phyloP scores from a whole-genome alignment of 2,888 invertebrate species.

The Thysanoteuthis rhombus region DNA sequence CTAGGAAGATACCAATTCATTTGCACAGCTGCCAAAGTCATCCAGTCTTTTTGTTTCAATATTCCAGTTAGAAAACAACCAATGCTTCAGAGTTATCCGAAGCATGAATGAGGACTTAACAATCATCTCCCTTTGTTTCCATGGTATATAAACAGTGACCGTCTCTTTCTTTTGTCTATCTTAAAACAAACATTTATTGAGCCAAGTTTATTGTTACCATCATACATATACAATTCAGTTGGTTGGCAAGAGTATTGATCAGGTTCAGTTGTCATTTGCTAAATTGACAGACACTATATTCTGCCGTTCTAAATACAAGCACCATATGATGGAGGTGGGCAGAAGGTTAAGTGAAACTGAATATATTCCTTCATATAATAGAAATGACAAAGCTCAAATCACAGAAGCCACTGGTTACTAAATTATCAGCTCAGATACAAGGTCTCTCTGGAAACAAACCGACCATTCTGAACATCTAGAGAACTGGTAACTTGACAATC shows the following conservation, averaged over 20 bases:
- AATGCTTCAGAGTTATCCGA: background rate
- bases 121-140: background rate
- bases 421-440: background rate
- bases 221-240: background rate
- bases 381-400: no score
- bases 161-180: background rate
- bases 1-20: background rate
- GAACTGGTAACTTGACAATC: no score
- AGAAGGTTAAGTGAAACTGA: background rate
- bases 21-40: background rate
- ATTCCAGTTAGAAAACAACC: background rate
- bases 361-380: background rate
- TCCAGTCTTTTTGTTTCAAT: background rate
- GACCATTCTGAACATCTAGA: no score
- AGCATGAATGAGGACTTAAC: no score
- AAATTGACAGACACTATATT: background rate
- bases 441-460: no score
- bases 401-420: background rate
- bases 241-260: constrained; percentile 12
- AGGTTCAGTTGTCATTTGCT: background rate
- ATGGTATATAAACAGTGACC: background rate
- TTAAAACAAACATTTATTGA: background rate
- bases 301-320: background rate
- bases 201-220: background rate
- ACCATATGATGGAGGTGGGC: background rate